These are phyloP conservation scores for Campoplex capitator DNA, from an alignment of 2,888 invertebrate genomes.

Conservation along the genomic window DNA sequence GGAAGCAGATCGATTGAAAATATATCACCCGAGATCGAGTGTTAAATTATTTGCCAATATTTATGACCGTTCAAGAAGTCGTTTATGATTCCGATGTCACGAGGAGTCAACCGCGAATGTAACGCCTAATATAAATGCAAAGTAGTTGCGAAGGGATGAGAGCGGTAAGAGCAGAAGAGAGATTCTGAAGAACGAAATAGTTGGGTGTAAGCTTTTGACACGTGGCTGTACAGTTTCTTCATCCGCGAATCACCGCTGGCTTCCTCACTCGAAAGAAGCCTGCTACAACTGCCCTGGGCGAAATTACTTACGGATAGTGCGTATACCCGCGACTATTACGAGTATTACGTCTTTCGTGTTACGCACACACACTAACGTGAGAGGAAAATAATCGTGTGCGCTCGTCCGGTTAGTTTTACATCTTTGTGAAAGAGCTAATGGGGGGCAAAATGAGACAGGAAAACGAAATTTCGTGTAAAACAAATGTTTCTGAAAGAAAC, in stretches of 20 bases:
- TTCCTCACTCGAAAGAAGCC: slow-evolving; percentile 59
- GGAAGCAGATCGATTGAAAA: neutral
- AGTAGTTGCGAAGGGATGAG: slow-evolving; percentile 68
- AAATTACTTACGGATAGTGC: slow-evolving; percentile 38
- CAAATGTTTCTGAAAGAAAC: no score
- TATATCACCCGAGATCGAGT: neutral
- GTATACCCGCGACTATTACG: slow-evolving; percentile 34
- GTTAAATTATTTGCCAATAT: slow-evolving; percentile 7
- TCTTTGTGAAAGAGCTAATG: neutral
- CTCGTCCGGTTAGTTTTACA: slow-evolving; percentile 23
- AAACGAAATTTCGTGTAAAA: neutral
- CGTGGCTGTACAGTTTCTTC: slow-evolving; percentile 38
- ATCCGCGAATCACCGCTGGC: slow-evolving; percentile 38
- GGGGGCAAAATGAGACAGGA: neutral
- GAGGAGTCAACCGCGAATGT: slow-evolving; percentile 44
- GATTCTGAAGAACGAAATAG: slow-evolving; percentile 20
- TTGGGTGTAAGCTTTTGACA: slow-evolving; percentile 25
- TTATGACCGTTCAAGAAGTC: neutral
- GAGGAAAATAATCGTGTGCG: slow-evolving; percentile 12
- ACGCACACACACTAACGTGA: neutral
- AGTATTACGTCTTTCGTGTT: slow-evolving; percentile 1
- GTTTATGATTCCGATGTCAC: slow-evolving; percentile 36
- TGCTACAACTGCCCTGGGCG: slow-evolving; percentile 28
- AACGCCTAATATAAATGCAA: slow-evolving; percentile 76
- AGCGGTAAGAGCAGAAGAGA: slow-evolving; percentile 45